phyloP scores from a whole-genome alignment of 2,797 vertebrate genomes.

The Artibeus jamaicensis region DNA sequence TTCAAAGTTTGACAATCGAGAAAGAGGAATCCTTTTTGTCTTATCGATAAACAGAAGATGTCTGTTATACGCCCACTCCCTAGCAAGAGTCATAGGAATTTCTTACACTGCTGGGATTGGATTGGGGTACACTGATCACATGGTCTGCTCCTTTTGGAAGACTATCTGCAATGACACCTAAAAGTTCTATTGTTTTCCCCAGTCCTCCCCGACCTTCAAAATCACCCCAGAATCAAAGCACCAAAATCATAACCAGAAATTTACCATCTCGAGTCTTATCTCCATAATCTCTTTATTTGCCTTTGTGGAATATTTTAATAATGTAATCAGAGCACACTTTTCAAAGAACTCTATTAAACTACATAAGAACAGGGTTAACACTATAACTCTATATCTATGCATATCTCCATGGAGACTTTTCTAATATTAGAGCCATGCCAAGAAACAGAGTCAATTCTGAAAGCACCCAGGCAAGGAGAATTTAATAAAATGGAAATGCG shows the following conservation, averaged over 20 bases:
- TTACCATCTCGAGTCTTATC: neutral
- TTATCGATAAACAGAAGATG: neutral
- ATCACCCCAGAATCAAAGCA: neutral
- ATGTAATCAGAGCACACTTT: neutral
- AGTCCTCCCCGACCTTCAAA: neutral
- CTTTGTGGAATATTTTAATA: neutral
- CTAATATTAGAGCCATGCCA: conserved; percentile 41
- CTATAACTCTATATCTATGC: neutral
- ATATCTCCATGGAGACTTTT: conserved; percentile 57
- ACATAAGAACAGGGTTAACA: neutral
- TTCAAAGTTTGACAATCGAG: neutral
- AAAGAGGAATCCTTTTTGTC: neutral
- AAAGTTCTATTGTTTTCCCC: neutral
- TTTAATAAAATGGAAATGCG: conserved; percentile 54
- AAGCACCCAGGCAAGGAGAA: conserved; percentile 39
- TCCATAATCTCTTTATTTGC: neutral
- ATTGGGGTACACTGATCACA: neutral
- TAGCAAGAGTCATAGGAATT: neutral
- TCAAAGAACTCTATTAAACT: conserved; percentile 21
- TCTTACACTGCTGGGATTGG: neutral
- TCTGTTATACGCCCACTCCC: neutral
- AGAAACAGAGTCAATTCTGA: conserved; percentile 56
- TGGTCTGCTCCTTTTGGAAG: neutral
- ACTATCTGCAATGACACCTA: neutral
- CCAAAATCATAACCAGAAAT: neutral